phyloP scores from a whole-genome alignment of 1,140 invertebrate genomes.

The Drosophila sp. region DNA sequence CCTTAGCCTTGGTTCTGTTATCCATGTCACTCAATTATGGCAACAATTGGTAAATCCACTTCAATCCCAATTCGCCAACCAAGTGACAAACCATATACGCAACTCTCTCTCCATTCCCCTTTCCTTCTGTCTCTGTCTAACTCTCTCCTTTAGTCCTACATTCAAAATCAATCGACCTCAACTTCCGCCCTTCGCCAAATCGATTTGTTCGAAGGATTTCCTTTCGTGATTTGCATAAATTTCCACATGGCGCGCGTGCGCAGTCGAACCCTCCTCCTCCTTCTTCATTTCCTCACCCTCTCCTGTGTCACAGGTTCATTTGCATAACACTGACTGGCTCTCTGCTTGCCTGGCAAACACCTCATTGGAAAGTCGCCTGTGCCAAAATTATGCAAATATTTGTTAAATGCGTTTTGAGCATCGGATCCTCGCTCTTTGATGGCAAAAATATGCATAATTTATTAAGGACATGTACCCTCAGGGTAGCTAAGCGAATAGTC shows the following conservation, averaged over 20 bases:
- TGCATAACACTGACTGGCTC: constrained; percentile 68
- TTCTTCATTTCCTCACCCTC: constrained; percentile 34
- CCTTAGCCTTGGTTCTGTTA: constrained; percentile 35
- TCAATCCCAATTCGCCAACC: constrained; percentile 53
- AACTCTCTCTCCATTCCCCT: constrained; percentile 17
- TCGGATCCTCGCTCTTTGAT: constrained; percentile 50
- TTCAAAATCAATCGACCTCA: constrained; percentile 51
- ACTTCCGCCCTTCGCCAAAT: constrained; percentile 42
- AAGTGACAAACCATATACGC: constrained; percentile 46
- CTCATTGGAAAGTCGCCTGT: constrained; percentile 60
- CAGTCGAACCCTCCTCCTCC: constrained; percentile 28
- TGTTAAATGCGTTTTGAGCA: constrained; percentile 71
- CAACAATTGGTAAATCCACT: constrained; percentile 73
- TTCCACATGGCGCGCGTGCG: constrained; percentile 66
- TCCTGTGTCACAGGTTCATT: constrained; percentile 70
- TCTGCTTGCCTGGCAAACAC: constrained; percentile 21
- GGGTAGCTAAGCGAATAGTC: constrained; percentile 50
- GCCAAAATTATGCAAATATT: constrained; percentile 82
- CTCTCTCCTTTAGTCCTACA: constrained; percentile 19
- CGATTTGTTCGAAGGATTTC: constrained; percentile 53
- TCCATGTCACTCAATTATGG: constrained; percentile 79
- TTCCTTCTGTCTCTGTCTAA: neutral
- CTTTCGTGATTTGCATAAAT: constrained; percentile 68
- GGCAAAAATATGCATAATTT: constrained; percentile 71
- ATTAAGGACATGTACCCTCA: constrained; percentile 33